Conservation (phyloP, 1,140 invertebrate genomes). For the Panagrolaimus sp. region DNA sequence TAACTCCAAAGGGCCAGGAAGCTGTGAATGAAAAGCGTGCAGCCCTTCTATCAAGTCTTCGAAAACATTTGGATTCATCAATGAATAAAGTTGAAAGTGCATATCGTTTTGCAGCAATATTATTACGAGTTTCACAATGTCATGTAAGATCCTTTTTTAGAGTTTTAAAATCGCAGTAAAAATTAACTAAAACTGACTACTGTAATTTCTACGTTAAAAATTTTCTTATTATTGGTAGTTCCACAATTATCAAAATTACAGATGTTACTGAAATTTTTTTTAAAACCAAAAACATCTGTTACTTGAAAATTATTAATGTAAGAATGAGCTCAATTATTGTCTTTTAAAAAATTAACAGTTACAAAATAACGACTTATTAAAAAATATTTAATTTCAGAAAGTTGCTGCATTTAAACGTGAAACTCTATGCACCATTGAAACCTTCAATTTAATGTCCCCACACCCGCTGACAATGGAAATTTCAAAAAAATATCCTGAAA, state of each 20-base stretch:
- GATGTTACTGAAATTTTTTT: too few species aligned
- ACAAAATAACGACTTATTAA: neutral
- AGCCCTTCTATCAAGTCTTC: slow-evolving; percentile 32
- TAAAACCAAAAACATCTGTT: too few species aligned
- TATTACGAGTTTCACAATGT: slow-evolving; percentile 45
- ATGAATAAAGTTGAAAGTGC: slow-evolving; percentile 21
- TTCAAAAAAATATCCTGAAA: slow-evolving; percentile 52
- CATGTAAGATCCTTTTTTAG: slow-evolving; percentile 34
- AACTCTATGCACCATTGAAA: slow-evolving; percentile 56
- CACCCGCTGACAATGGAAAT: slow-evolving; percentile 57
- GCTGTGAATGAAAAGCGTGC: slow-evolving; percentile 39
- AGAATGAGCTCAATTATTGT: too few species aligned
- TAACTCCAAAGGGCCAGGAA: slow-evolving; percentile 37
- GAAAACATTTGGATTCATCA: slow-evolving; percentile 32
- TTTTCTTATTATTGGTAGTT: too few species aligned
- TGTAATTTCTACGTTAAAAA: too few species aligned
- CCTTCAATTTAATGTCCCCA: slow-evolving; percentile 56
- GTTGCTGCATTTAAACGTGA: slow-evolving; percentile 56
- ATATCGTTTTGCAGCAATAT: slow-evolving; percentile 40
- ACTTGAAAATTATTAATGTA: too few species aligned
- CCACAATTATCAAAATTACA: too few species aligned
- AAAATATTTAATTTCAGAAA: slow-evolving; percentile 38
- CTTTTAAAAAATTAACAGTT: neutral
- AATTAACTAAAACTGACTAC: too few species aligned
- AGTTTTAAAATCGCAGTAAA: neutral